These are phyloP conservation scores for Julus scanicus DNA, from an alignment of 2,888 invertebrate genomes.

Conservation along the genomic window DNA sequence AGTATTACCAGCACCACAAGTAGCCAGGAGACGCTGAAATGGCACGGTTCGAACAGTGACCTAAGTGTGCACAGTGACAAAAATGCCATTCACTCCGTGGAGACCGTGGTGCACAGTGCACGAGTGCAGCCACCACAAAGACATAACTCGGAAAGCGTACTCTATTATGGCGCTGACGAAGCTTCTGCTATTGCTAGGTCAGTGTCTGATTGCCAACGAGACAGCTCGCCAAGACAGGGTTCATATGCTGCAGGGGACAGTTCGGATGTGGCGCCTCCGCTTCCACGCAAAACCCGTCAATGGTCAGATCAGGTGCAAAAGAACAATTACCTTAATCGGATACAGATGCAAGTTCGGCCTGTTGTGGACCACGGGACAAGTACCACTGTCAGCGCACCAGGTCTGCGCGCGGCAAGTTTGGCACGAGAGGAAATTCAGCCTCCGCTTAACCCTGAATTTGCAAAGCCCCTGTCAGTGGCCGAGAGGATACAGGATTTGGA, in stretches of 20 bases:
- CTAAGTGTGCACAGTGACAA: slow-evolving; percentile 70
- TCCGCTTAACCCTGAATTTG: slow-evolving; percentile 63
- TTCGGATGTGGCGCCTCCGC: slow-evolving; percentile 54
- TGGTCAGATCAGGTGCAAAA: slow-evolving; percentile 65
- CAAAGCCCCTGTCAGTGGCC: slow-evolving; percentile 72
- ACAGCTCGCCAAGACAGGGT: slow-evolving; percentile 57
- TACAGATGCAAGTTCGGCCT: slow-evolving; percentile 34
- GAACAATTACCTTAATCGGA: slow-evolving; percentile 63
- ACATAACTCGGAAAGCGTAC: slow-evolving; percentile 80
- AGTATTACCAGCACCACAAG: slow-evolving; percentile 73
- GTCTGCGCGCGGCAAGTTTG: slow-evolving; percentile 45
- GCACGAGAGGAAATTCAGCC: slow-evolving; percentile 57
- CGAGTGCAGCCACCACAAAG: slow-evolving; percentile 81
- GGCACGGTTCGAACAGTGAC: slow-evolving; percentile 81
- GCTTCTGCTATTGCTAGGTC: slow-evolving; percentile 60
- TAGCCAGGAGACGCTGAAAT: slow-evolving; percentile 79
- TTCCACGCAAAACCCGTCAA: slow-evolving; percentile 49
- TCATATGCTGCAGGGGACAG: slow-evolving; percentile 56
- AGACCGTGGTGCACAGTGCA: slow-evolving; percentile 77
- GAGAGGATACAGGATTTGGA: slow-evolving; percentile 76
- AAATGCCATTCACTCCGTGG: slow-evolving; percentile 2
- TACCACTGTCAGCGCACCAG: slow-evolving; percentile 20
- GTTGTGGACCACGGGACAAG: slow-evolving; percentile 59
- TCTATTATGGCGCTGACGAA: slow-evolving; percentile 73
- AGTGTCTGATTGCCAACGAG: slow-evolving; percentile 55